Conservation (phyloP, 2,888 invertebrate species). For the Leptarthrus brevirostris region DNA sequence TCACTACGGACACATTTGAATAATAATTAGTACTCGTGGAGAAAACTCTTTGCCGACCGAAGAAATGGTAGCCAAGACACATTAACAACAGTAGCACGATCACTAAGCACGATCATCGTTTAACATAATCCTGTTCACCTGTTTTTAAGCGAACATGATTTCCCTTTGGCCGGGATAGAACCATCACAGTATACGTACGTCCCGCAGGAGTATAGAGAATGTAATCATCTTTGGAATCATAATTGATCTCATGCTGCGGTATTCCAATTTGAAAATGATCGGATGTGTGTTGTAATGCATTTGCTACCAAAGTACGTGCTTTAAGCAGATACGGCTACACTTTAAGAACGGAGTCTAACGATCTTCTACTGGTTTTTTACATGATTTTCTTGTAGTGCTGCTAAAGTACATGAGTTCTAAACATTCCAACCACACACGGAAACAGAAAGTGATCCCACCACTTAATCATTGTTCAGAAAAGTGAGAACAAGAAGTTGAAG, state of each 20-base stretch:
- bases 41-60: background rate
- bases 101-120: constrained; percentile 43
- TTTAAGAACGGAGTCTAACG: constrained; percentile 7
- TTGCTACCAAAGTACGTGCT: background rate
- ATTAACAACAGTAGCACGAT: constrained; percentile 45
- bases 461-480: constrained; percentile 19
- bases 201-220: constrained; percentile 9
- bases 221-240: constrained; percentile 45
- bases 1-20: constrained; percentile 20
- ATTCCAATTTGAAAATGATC: constrained; percentile 47
- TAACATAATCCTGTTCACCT: constrained; percentile 45
- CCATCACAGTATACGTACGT: background rate
- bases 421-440: constrained; percentile 27
- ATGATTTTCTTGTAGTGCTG: background rate
- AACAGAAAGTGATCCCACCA: constrained; percentile 46
- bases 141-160: constrained; percentile 34
- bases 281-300: background rate
- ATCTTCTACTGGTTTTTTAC: constrained; percentile 36
- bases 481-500: background rate
- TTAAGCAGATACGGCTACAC: background rate
- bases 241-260: constrained; percentile 48
- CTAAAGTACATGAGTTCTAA: background rate
- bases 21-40: constrained; percentile 35
- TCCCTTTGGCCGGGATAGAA: background rate
- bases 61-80: constrained; percentile 27